Conservation (phyloP, 2,888 invertebrate species). For the Colletes collaris region DNA sequence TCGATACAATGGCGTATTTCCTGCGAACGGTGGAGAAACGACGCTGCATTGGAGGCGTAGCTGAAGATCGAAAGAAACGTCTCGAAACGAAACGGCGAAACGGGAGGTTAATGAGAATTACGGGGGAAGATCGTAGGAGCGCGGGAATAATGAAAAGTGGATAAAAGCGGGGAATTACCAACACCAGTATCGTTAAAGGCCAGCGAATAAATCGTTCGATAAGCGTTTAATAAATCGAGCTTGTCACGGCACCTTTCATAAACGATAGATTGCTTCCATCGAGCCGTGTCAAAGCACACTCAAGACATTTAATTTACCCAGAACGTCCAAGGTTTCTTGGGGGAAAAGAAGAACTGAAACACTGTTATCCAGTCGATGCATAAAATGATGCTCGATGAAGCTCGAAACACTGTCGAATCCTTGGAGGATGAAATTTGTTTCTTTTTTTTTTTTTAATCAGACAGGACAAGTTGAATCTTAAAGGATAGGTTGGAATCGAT, state of each 20-base stretch:
- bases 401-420: too few relatives aligned
- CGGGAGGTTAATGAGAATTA: neutral
- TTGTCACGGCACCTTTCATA: constrained; percentile 2
- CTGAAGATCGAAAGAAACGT: neutral
- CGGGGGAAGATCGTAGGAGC: neutral
- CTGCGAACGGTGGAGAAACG: constrained; percentile 27
- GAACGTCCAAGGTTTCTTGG: neutral
- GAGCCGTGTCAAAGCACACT: neutral
- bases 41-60: constrained; percentile 4
- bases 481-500: too few relatives aligned
- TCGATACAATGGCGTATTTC: constrained; percentile 44
- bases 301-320: constrained; percentile 10
- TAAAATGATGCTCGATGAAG: too few relatives aligned
- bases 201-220: neutral
- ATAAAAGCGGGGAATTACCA: constrained; percentile 5
- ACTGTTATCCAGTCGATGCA: neutral
- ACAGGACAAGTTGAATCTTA: too few relatives aligned
- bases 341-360: neutral
- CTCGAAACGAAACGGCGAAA: neutral
- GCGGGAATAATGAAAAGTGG: neutral
- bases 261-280: constrained; percentile 8
- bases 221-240: constrained; percentile 9
- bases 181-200: neutral
- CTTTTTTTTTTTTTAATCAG: too few relatives aligned
- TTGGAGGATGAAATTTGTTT: neutral